Percentiles rank a stretch among this genome's conserved stretches.
phyloP scores from a whole-genome alignment of 2,888 invertebrate genomes.

The Thera obeliscata region DNA sequence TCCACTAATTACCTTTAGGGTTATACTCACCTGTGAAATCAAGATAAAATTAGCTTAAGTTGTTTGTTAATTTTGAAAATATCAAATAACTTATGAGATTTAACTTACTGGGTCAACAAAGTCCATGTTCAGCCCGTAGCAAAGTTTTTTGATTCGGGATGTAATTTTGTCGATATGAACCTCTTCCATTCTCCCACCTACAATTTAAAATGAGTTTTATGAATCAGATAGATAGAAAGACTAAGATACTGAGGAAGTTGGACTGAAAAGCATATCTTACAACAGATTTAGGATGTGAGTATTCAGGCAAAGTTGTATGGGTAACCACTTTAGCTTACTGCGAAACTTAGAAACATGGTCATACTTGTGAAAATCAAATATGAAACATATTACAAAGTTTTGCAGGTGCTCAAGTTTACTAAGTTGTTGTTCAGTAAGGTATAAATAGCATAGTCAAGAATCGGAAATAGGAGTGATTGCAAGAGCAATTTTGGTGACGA shows the following conservation, averaged over 20 bases:
- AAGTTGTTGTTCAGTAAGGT: too few species aligned
- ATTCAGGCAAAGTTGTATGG: too few species aligned
- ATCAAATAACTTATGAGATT: constrained; percentile 4
- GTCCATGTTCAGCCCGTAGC: constrained; percentile 97
- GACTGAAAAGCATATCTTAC: neutral
- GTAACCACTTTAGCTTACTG: too few species aligned
- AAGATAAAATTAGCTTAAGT: constrained; percentile 56
- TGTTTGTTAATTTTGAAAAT: neutral
- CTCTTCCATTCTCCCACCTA: constrained; percentile 95
- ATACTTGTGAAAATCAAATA: too few species aligned
- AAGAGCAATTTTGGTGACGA: too few species aligned
- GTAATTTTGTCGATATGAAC: constrained; percentile 99
- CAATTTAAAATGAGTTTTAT: constrained; percentile 24
- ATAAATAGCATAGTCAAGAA: too few species aligned
- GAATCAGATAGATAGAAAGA: neutral
- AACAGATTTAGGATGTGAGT: too few species aligned
- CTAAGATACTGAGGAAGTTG: neutral
- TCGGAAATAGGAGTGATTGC: too few species aligned
- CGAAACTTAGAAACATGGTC: too few species aligned
- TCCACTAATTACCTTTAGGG: constrained; percentile 96
- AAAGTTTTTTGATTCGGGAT: constrained; percentile 96
- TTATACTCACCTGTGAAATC: constrained; percentile 88
- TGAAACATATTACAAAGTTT: too few species aligned
- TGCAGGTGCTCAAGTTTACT: too few species aligned
- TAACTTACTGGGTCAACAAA: constrained; percentile 96